These are phyloP conservation scores for Dendropsophus ebraccatus DNA, from an alignment of 2,113 vertebrate genomes.

Conservation along the genomic window DNA sequence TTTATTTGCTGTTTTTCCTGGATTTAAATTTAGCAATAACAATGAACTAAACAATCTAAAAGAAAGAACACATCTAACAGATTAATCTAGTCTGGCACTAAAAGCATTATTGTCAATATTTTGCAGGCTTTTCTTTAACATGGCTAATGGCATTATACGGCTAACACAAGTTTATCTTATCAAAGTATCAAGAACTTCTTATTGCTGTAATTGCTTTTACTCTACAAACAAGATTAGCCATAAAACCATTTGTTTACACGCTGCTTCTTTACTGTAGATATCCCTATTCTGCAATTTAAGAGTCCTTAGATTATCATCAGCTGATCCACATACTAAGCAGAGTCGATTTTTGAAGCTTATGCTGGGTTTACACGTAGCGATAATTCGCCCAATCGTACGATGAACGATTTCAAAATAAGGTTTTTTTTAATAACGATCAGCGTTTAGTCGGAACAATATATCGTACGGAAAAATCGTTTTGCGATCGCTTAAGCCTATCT, in stretches of 20 bases:
- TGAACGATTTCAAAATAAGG: too few relatives aligned
- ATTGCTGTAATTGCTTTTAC: neutral
- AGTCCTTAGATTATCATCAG: conserved; percentile 6
- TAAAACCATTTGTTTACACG: conserved; percentile 6
- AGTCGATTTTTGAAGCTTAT: neutral
- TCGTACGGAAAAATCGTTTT: too few relatives aligned
- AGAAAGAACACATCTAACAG: neutral
- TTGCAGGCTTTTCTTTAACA: neutral
- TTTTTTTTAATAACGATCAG: too few relatives aligned
- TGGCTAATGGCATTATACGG: neutral
- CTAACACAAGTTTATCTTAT: neutral
- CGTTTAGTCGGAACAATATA: too few relatives aligned
- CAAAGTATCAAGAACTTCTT: neutral
- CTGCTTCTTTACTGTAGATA: neutral
- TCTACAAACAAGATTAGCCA: neutral
- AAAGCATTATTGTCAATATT: neutral
- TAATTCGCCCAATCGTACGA: too few relatives aligned
- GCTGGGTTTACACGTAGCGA: too few relatives aligned
- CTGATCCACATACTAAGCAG: neutral
- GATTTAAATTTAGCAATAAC: neutral
- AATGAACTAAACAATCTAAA: neutral
- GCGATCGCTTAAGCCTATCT: too few relatives aligned
- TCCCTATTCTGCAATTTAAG: neutral
- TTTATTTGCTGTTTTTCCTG: neutral
- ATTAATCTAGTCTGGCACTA: neutral